Evolutionary conservation across 1,140 invertebrate genomes (phyloP), one percentile per base, ranked within the genome.

Genomic region (Harlomillsia oculata): DNA sequence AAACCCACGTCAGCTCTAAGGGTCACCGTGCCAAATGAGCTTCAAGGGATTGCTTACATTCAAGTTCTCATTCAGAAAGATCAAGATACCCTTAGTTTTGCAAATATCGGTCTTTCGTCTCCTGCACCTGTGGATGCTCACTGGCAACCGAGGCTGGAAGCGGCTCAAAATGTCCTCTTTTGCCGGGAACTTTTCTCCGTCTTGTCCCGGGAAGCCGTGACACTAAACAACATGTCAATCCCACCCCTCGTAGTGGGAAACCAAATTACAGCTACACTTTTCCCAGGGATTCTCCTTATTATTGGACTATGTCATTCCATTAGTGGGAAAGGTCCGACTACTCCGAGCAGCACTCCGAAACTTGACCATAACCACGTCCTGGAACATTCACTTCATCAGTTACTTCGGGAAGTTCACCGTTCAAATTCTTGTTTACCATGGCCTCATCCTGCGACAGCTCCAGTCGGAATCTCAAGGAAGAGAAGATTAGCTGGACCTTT

Each of bases 151-250:
- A 91, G 91, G 69, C 72, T 98, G 6, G 93, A 97, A 72, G 87
- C 87, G 2, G 93, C 93, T 0, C 94, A 98, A 69, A 97, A 97
- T 74, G 92, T 97, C 28, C 72, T 97, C 3, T 98, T 96, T 73
- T 97, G 93, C 71, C 97, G 97, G 75, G 94, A 98, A 73, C 71
- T 97, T 2, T 97, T 98, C 70, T 87, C 88, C 58, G 87, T 96
- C 69, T 74, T 98, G 29, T 92, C 93, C 0, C 83, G 89, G 58
- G 93, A 97, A 72, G 93, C 94, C 1, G 91, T 97, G 4, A 87
- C 95, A 66, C 71, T 94, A 2, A 86, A 92, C 67, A 84, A 88
- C 3, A 14, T 59, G 5, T 83, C 86, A 1, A 93, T 97, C 68
- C 93, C 93, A 8, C 92, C 96, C 68, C 87, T 97, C 78, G 93